Evolutionary conservation across 2,113 vertebrate species (phyloP).

Genomic region (Saccopteryx leptura): DNA sequence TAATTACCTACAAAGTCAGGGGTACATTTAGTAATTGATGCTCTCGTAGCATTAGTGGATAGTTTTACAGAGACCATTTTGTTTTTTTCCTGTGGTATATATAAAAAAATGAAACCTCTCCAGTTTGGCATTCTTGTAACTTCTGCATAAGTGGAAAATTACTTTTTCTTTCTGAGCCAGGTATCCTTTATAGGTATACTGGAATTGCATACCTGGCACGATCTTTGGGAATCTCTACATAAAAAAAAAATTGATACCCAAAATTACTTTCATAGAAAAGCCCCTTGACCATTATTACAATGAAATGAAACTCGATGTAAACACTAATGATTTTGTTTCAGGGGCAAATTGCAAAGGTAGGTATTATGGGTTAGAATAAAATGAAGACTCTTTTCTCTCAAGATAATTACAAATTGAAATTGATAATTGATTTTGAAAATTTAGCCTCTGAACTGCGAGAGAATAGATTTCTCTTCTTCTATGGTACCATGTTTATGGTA

Average conservation of each 20-base stretch:
- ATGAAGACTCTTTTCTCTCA: constrained; percentile 1
- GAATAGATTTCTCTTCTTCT: constrained; percentile 27
- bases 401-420: background rate
- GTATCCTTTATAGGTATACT: background rate
- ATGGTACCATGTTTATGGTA: background rate
- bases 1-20: constrained; percentile 21
- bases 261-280: constrained; percentile 14
- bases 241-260: background rate
- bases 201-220: background rate
- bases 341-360: background rate
- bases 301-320: background rate
- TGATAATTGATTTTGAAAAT: background rate
- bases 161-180: constrained; percentile 5
- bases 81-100: background rate
- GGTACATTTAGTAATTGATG: constrained; percentile 9
- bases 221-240: constrained; percentile 3
- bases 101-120: constrained; percentile 49
- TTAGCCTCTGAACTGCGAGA: background rate
- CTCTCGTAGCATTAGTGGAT: background rate
- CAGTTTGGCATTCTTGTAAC: background rate
- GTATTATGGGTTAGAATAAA: background rate
- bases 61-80: background rate
- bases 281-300: background rate
- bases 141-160: constrained; percentile 44
- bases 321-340: background rate